Percentiles rank a stretch among this genome's conserved stretches.
These are phyloP conservation scores for Ectemnius lituratus DNA, from an alignment of 2,888 invertebrate genomes.

Conservation along the genomic window DNA sequence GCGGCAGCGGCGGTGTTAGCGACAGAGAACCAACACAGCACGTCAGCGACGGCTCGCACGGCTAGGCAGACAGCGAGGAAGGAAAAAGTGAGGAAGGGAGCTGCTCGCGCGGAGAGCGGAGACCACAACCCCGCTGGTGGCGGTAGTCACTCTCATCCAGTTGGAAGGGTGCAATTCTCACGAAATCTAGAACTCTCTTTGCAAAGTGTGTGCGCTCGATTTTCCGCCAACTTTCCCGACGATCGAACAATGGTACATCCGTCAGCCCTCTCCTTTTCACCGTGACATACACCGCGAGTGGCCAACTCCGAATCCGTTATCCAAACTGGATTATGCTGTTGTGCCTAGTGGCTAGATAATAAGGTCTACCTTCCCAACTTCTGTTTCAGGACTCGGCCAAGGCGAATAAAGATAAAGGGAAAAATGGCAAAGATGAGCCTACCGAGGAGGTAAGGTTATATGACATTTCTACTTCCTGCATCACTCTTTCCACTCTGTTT, in stretches of 20 bases:
- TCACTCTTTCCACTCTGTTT: conserved; percentile 20
- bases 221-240: conserved; percentile 35
- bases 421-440: conserved; percentile 74
- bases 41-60: neutral
- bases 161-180: neutral
- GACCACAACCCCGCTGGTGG: conserved; percentile 60
- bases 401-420: conserved; percentile 74
- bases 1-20: neutral
- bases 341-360: conserved; percentile 7
- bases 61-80: neutral
- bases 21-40: conserved; percentile 5
- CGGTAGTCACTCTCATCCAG: neutral
- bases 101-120: conserved; percentile 28
- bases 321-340: conserved; percentile 38
- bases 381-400: conserved; percentile 75
- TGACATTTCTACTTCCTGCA: conserved; percentile 37
- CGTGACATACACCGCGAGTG: conserved; percentile 38
- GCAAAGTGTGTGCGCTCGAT: neutral
- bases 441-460: conserved; percentile 76
- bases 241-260: conserved; percentile 64
- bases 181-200: neutral
- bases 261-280: conserved; percentile 48
- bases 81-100: conserved; percentile 17
- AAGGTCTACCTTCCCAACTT: conserved; percentile 41
- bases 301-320: conserved; percentile 32